Conservation (phyloP, 2,797 vertebrate genomes). For the Bovichtus variegatus region DNA sequence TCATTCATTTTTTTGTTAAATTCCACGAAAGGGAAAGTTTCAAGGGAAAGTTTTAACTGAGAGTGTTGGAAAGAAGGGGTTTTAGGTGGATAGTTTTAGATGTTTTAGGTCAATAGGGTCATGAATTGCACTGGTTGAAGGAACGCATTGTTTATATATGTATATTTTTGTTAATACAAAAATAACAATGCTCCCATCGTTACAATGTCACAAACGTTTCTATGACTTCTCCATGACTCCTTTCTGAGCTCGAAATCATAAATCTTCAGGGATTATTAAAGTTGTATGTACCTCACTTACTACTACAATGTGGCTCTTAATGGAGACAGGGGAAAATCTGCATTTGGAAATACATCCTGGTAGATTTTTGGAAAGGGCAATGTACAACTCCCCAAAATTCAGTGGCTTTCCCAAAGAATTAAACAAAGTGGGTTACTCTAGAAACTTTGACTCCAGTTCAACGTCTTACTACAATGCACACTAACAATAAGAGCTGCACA, state of each 20-base stretch:
- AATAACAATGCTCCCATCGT: neutral
- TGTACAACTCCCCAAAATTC: neutral
- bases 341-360: neutral
- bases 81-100: too few species aligned
- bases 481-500: slow-evolving; percentile 42
- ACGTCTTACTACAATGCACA: slow-evolving; percentile 35
- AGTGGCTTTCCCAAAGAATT: neutral
- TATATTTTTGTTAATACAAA: neutral
- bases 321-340: neutral
- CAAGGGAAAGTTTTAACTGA: neutral
- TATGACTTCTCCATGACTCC: neutral
- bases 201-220: neutral
- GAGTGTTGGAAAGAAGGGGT: neutral
- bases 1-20: neutral
- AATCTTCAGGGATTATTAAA: neutral
- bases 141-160: neutral
- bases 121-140: neutral
- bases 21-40: neutral
- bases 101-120: neutral
- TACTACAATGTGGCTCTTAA: neutral
- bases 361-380: neutral
- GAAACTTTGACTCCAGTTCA: slow-evolving; percentile 6
- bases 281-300: neutral
- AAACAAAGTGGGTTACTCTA: neutral
- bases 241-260: neutral